phyloP scores from a whole-genome alignment of 2,113 vertebrate genomes.

The Hippocampus zosterae region DNA sequence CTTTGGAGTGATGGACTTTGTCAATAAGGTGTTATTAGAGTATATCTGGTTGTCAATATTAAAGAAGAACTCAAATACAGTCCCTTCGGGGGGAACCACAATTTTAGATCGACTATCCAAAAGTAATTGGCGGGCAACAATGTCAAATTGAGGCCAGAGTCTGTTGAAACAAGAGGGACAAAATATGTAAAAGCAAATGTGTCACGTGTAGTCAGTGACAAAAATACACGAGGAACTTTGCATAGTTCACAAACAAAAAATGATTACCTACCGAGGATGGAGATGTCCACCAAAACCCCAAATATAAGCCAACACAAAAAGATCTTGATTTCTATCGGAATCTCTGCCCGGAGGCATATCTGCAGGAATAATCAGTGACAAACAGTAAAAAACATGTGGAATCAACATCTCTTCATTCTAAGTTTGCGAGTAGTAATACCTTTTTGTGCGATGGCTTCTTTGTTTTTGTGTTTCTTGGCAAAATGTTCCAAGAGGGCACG shows the following conservation, averaged over 20 bases:
- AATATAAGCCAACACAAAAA: constrained; percentile 78
- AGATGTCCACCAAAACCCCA: constrained; percentile 84
- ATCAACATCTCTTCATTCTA: not conserved
- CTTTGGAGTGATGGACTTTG: constrained; percentile 62
- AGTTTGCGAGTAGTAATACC: constrained; percentile 25
- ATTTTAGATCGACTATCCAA: constrained; percentile 58
- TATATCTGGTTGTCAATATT: constrained; percentile 31
- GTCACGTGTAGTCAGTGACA: not conserved
- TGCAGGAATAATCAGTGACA: not conserved
- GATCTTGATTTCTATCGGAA: constrained; percentile 15
- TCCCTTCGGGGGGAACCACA: constrained; percentile 59
- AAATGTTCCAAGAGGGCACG: constrained; percentile 67
- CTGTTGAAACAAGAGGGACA: constrained; percentile 52
- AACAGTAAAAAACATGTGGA: not conserved
- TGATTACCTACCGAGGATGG: constrained; percentile 69
- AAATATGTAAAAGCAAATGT: not conserved
- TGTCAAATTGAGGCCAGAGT: constrained; percentile 73
- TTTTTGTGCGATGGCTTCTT: constrained; percentile 20
- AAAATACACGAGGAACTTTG: not conserved
- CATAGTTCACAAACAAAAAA: not conserved
- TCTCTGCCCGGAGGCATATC: constrained; percentile 2
- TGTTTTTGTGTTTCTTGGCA: constrained; percentile 23
- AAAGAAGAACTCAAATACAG: constrained; percentile 77
- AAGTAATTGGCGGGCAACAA: constrained; percentile 63
- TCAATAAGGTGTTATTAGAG: constrained; percentile 33